Evolutionary conservation across 2,888 invertebrate species (phyloP).

Genomic region (Zygogramma bicolorata): DNA sequence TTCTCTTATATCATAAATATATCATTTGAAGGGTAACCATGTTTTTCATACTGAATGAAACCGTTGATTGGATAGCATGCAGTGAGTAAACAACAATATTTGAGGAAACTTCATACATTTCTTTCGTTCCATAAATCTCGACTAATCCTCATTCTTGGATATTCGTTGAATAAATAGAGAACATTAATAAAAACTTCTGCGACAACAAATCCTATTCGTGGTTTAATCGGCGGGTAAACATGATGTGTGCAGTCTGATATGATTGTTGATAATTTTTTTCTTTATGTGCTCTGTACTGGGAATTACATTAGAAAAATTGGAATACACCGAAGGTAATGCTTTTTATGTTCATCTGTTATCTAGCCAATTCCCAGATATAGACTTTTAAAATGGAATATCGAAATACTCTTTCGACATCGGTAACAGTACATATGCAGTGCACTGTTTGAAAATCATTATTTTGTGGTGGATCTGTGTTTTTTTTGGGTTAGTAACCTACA

Average conservation of each 20-base stretch:
- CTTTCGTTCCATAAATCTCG: background rate
- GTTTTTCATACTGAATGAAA: background rate
- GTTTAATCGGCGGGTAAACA: background rate
- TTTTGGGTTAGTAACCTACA: too few relatives aligned
- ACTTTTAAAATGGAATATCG: too few relatives aligned
- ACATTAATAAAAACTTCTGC: background rate
- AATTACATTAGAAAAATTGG: too few relatives aligned
- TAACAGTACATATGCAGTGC: too few relatives aligned
- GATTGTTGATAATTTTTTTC: background rate
- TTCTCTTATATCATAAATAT: too few relatives aligned
- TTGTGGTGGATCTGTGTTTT: too few relatives aligned
- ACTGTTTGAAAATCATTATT: too few relatives aligned
- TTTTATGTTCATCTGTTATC: too few relatives aligned
- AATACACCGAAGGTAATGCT: too few relatives aligned
- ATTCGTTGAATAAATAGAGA: background rate
- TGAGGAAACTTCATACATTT: background rate
- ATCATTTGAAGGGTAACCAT: background rate
- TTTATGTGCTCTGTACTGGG: background rate
- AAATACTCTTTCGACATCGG: too few relatives aligned
- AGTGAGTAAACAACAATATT: background rate
- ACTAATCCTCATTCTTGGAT: background rate
- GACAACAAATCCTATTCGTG: background rate
- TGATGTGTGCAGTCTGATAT: background rate
- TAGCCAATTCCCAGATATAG: too few relatives aligned
- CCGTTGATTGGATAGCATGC: background rate